Evolutionary conservation across 2,888 invertebrate species (phyloP).

Genomic region (Tetheella fluctuosa): DNA sequence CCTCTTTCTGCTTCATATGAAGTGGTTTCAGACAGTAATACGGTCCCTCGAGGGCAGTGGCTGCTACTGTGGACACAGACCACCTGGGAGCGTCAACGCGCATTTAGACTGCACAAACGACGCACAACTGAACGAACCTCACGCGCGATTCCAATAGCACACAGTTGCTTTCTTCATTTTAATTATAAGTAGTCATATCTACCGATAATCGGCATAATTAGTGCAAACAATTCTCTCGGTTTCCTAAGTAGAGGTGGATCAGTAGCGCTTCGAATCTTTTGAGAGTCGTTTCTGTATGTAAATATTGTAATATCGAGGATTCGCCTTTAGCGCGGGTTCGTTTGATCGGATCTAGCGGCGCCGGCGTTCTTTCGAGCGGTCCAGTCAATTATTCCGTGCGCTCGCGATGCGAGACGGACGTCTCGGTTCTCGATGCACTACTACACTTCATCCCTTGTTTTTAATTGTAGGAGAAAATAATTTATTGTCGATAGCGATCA

Average conservation of each 20-base stretch:
- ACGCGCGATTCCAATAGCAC: slow-evolving; percentile 62
- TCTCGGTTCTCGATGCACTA: slow-evolving; percentile 65
- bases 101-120: slow-evolving; percentile 53
- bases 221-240: slow-evolving; percentile 76
- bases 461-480: slow-evolving; percentile 81
- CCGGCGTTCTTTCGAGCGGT: slow-evolving; percentile 56
- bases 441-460: slow-evolving; percentile 78
- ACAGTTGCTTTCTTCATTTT: slow-evolving; percentile 75
- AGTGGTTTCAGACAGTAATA: background rate
- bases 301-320: slow-evolving; percentile 77
- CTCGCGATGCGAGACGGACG: slow-evolving; percentile 56
- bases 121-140: slow-evolving; percentile 73
- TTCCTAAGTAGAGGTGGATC: slow-evolving; percentile 79
- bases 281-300: slow-evolving; percentile 71
- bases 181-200: slow-evolving; percentile 78
- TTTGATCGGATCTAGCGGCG: slow-evolving; percentile 59
- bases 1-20: background rate
- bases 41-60: background rate
- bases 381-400: slow-evolving; percentile 81
- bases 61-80: slow-evolving; percentile 7
- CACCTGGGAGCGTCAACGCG: background rate
- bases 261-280: slow-evolving; percentile 81
- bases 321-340: slow-evolving; percentile 73
- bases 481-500: slow-evolving; percentile 83
- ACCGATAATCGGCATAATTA: slow-evolving; percentile 73